A percentile compares a stretch with the other conserved stretches of the same genome.
Conservation (phyloP, 2,113 vertebrate species). For the Eptatretus burgeri region DNA sequence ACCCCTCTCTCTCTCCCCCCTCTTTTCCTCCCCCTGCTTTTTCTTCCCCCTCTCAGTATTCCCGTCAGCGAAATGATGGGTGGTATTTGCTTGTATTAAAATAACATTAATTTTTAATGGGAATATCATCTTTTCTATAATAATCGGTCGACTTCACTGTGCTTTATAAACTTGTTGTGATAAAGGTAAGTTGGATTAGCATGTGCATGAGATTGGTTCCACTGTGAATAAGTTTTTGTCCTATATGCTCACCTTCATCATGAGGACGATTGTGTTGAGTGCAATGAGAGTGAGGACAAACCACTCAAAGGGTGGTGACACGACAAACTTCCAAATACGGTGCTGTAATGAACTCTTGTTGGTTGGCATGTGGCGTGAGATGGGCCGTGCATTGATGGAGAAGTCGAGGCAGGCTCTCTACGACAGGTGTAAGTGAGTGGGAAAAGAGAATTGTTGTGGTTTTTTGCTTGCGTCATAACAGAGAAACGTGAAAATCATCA, state of each 20-base stretch:
- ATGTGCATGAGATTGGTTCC: rapidly evolving
- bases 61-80: too few relatives aligned
- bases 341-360: constrained; percentile 80
- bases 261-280: constrained; percentile 76
- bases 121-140: too few relatives aligned
- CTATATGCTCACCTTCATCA: constrained; percentile 58
- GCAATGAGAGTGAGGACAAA: constrained; percentile 97
- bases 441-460: too few relatives aligned
- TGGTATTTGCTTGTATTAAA: too few relatives aligned
- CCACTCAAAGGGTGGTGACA: constrained; percentile 77
- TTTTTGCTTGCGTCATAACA: too few relatives aligned
- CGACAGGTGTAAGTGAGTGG: constrained; percentile 8
- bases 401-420: constrained; percentile 96
- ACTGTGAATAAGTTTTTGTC: neutral
- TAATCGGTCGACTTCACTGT: too few relatives aligned
- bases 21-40: too few relatives aligned
- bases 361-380: constrained; percentile 82
- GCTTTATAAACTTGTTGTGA: too few relatives aligned
- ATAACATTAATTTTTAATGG: too few relatives aligned
- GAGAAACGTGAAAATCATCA: too few relatives aligned
- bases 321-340: constrained; percentile 82
- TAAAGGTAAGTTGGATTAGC: neutral
- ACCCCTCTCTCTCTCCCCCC: too few relatives aligned
- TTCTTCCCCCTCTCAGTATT: too few relatives aligned
- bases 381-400: constrained; percentile 62